phyloP scores from a whole-genome alignment of 2,888 invertebrate species.

The Spodoptera littoralis region DNA sequence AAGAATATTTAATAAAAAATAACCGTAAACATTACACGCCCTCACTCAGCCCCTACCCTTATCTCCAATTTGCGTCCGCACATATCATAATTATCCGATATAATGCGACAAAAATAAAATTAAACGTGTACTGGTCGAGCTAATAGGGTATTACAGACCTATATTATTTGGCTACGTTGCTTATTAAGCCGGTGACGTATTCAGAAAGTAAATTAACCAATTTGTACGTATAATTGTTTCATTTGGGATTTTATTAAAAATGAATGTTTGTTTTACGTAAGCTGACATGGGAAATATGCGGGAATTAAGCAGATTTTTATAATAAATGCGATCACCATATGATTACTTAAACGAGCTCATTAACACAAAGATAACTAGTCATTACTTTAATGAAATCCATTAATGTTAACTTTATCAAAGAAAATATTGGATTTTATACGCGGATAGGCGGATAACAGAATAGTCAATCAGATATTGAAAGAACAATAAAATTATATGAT shows the following conservation, averaged over 20 bases:
- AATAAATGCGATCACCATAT: conserved; percentile 1
- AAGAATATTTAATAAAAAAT: background rate
- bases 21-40: background rate
- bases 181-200: conserved; percentile 51
- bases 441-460: too few species aligned
- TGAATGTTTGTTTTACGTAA: conserved; percentile 41
- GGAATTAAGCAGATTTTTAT: conserved; percentile 35
- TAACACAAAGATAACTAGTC: too few species aligned
- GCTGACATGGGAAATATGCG: conserved; percentile 21
- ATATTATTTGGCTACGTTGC: conserved; percentile 46
- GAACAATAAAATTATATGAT: too few species aligned
- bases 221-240: conserved; percentile 52
- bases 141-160: conserved; percentile 48
- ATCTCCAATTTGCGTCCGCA: conserved; percentile 53
- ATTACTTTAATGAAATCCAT: too few species aligned
- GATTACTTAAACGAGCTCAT: background rate
- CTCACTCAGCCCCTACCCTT: conserved; percentile 39
- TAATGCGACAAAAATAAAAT: conserved; percentile 64
- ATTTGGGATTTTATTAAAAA: conserved; percentile 48
- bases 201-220: conserved; percentile 54
- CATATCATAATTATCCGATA: conserved; percentile 64
- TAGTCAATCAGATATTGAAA: too few species aligned
- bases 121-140: conserved; percentile 48
- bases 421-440: too few species aligned
- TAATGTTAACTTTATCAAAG: too few species aligned